Evolutionary conservation across 2,888 invertebrate genomes (phyloP), one percentile per base, ranked within the genome.

Genomic region (Trypoxylon attenuatum): DNA sequence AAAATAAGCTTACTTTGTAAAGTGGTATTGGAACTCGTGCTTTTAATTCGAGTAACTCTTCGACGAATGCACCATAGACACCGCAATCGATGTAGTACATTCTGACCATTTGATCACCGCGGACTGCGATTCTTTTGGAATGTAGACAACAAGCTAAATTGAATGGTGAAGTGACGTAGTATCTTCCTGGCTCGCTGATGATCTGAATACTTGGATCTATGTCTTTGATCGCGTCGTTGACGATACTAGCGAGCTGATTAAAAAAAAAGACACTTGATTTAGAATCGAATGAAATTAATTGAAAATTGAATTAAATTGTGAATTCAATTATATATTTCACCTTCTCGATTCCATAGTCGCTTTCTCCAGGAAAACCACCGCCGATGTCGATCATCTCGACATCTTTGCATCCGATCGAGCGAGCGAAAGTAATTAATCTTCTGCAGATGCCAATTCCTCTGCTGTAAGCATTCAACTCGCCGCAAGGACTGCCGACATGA

Each of bases 11-110:
- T 60, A 81, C 81, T 43, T 69, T 47, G 43, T 59, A 27, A n/a
- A 84, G 49, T 6, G 76, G 18, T 4, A 69, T 42, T 0, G 84
- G 85, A 2, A 65, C 4, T 22, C 80, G 71, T 5, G 70, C 27
- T 51, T 69, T 77, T 0, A 80, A 27, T 0, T 77, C 51, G 39
- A 84, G 52, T 10, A 82, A 82, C 47, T 90, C 87, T 73, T 89
- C 89, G 77, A 91, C 89, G 83, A 92, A 92, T 1, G 90, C 89
- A 23, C 90, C 91, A 76, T 91, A 92, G 25, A 91, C 89, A 2
- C 91, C 91, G 73, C 92, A 91, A 76, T 91, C 91, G 19, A 91
- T 82, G 73, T 91, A 91, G 83, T 91, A 91, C 89, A 90, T 89
- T 56, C 76, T 73, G 27, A 67, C 72, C 6, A 64, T 56, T 72